These are phyloP conservation scores for Drosophila melanosoma DNA, from an alignment of 2,888 invertebrate genomes.

Conservation along the genomic window DNA sequence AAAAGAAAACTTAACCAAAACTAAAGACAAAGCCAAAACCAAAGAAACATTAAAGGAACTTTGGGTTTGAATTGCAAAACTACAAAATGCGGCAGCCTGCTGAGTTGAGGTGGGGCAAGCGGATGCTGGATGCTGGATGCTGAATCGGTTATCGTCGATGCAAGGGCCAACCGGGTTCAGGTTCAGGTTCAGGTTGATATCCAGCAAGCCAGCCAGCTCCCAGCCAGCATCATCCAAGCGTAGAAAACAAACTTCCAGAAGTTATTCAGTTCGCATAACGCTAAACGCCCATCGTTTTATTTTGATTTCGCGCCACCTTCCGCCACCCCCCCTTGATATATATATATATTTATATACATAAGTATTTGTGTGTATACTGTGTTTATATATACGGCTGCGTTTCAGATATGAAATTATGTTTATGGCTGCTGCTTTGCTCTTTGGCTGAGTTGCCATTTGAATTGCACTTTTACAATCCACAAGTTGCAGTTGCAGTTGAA, in stretches of 20 bases:
- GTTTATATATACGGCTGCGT: slow-evolving; percentile 67
- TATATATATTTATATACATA: not conserved
- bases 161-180: slow-evolving; percentile 60
- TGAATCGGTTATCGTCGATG: slow-evolving; percentile 54
- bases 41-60: slow-evolving; percentile 54
- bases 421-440: slow-evolving; percentile 34
- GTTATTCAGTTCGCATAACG: slow-evolving; percentile 82
- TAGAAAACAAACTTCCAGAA: slow-evolving; percentile 81
- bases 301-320: slow-evolving; percentile 66
- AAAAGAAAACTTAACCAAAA: slow-evolving; percentile 46
- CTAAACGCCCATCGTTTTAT: slow-evolving; percentile 82
- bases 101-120: not conserved
- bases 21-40: slow-evolving; percentile 47
- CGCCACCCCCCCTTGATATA: slow-evolving; percentile 3
- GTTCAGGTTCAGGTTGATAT: slow-evolving; percentile 36
- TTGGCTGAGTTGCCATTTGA: slow-evolving; percentile 63
- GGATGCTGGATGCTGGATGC: slow-evolving; percentile 13
- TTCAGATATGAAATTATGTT: slow-evolving; percentile 80
- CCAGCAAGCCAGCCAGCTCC: slow-evolving; percentile 9
- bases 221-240: slow-evolving; percentile 22
- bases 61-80: slow-evolving; percentile 68
- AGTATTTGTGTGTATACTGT: slow-evolving; percentile 28
- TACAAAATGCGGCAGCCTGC: slow-evolving; percentile 27
- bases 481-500: slow-evolving; percentile 62
- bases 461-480: slow-evolving; percentile 72